phyloP scores from a whole-genome alignment of 2,113 vertebrate genomes.

The Xiphias gladius region DNA sequence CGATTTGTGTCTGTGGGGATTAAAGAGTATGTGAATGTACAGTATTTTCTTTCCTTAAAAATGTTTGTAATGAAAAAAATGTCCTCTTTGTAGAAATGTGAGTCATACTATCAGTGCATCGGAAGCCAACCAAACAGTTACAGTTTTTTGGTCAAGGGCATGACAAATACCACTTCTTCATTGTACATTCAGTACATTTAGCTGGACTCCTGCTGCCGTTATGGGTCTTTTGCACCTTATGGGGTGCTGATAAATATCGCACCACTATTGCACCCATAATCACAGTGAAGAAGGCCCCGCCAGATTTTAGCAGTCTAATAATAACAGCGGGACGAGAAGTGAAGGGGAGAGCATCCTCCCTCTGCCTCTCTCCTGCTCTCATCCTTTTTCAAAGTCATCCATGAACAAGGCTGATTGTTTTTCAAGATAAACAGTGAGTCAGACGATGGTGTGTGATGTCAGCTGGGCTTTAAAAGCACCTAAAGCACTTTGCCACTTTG shows the following conservation, averaged over 20 bases:
- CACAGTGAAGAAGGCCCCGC: conserved; percentile 3
- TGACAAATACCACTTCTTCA: neutral
- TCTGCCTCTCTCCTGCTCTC: conserved; percentile 6
- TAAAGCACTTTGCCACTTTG: conserved; percentile 54
- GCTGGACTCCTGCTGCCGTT: neutral
- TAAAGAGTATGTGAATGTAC: too few species aligned
- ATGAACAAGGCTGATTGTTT: conserved; percentile 45
- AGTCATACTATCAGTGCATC: too few species aligned
- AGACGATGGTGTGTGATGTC: conserved; percentile 27
- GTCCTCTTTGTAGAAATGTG: too few species aligned
- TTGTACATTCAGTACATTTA: neutral
- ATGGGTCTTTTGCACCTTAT: neutral
- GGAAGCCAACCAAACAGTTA: too few species aligned
- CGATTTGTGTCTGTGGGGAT: too few species aligned
- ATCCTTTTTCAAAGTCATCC: conserved; percentile 35
- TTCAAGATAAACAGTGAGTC: conserved; percentile 37
- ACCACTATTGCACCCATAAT: neutral
- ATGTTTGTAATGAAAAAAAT: too few species aligned
- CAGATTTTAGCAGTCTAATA: conserved; percentile 34
- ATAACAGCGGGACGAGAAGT: conserved; percentile 24
- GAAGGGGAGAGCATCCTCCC: conserved; percentile 25
- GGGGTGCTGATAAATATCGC: neutral
- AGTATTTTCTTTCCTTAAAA: too few species aligned
- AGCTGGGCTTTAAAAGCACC: conserved; percentile 59
- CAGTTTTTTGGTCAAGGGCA: neutral